Base-by-base conservation (phyloP, 92 coral and sea anemone species). In the Galaxea fascicularis region DNA sequence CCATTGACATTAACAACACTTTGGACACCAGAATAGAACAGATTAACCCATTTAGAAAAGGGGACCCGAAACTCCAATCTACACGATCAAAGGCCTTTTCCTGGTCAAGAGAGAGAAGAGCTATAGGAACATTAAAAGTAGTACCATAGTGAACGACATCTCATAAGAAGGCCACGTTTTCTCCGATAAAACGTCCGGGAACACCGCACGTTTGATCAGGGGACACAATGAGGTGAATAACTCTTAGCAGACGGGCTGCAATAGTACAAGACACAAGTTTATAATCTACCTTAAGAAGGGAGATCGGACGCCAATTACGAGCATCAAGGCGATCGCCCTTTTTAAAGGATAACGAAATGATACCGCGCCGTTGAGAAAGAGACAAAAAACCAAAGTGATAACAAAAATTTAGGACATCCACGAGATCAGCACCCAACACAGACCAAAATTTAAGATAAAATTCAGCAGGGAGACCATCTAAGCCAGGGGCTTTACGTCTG, bases 41-140 rank as follows among this genome's bases (percentile, higher is more conserved):
- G 66, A 54, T 21, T 24, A 26, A 80, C 76, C 95, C 95, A 88
- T 0, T 20, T 0, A 0, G 71, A 3, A 51, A 91, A 91, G 0
- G 72, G 21, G n/a, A 88, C 88, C 0, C 95, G 86, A 71, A 91
- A 91, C 0, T 88, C 85, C 87, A 73, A 18, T 92, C 95, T 0
- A 92, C 92, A 0, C 92, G n/a, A 65, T 88, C 90, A 24, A 91
- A 91, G 10, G 94, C 86, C 51, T 91, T 91, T 54, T 91, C 90
- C 35, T 88, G 90, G 18, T 88, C 92, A 0, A 92, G 76, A 9
- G 90, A 88, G 2, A 80, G 28, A 4, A 88, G 58, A 47, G 83
- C 86, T 0, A 57, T 81, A 0, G 79, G 78, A 18, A 65, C 35
- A 18, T 79, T 17, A 4, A 16, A 8, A 15, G 2, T 0, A 45